phyloP scores from a whole-genome alignment of 2,888 invertebrate species.

The Catotricha subobsoleta region DNA sequence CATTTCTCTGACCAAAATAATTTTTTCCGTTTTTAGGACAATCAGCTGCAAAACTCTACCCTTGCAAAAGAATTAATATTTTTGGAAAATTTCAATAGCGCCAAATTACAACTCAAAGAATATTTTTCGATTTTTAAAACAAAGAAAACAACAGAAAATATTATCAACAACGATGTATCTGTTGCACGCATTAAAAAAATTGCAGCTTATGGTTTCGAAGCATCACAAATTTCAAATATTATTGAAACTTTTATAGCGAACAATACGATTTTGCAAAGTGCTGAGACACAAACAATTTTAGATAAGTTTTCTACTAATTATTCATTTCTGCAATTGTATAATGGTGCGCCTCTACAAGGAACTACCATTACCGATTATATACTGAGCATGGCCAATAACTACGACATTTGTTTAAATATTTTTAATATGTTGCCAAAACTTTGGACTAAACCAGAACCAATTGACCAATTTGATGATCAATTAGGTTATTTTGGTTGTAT shows the following conservation, averaged over 20 bases:
- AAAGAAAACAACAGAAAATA: conserved; percentile 13
- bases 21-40: conserved; percentile 46
- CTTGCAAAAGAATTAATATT: conserved; percentile 50
- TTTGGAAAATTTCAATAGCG: conserved; percentile 39
- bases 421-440: conserved; percentile 19
- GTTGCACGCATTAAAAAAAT: conserved; percentile 32
- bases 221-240: conserved; percentile 40
- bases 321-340: conserved; percentile 21
- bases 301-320: conserved; percentile 20
- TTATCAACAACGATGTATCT: background rate
- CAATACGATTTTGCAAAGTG: conserved; percentile 18
- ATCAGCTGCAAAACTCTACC: conserved; percentile 43
- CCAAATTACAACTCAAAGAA: conserved; percentile 21
- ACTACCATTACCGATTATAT: conserved; percentile 24
- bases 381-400: conserved; percentile 22
- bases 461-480: conserved; percentile 6
- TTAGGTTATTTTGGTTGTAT: conserved; percentile 20
- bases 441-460: background rate
- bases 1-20: too few species aligned
- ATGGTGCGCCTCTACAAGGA: conserved; percentile 19
- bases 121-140: conserved; percentile 22
- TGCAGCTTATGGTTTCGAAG: conserved; percentile 38
- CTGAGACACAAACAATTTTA: conserved; percentile 17
- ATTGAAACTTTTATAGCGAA: conserved; percentile 37
- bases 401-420: conserved; percentile 23